Evolutionary conservation across 2,888 invertebrate species (phyloP), one percentile per base, ranked within the genome.

Genomic region (Drosophila nr. fundita): DNA sequence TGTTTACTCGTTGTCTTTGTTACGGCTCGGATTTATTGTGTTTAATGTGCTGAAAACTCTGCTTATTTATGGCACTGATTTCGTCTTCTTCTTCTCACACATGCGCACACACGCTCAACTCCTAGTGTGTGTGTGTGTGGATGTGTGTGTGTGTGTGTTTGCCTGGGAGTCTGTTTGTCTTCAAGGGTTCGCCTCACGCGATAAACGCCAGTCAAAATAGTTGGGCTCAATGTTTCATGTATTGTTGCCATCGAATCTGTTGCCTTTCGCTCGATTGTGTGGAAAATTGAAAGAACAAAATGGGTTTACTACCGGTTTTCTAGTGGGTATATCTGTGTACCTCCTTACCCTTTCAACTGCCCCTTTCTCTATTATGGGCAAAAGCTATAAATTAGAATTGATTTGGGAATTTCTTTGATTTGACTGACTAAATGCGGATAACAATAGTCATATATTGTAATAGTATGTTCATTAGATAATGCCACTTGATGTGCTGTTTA

Each of bases 31-130:
- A 88, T 90, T 90, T 90, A 85, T 85, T 85, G 89, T 85, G 89
- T 73, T 85, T 90, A 88, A 90, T 88, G 90, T 90, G 85, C 88
- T 90, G 90, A 86, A 90, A 90, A 85, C 83, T 86, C 90, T 59
- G 72, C 87, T 83, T 90, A 86, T 88, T 85, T 90, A 88, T 85
- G 89, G 81, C 81, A 55, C 49, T 52, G 45, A 45, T 58, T 68
- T 66, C 34, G 36, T 48, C 45, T 60, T 24, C 63, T 32, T 58
- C 5, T 11, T 4, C 40, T 15, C 45, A 32, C 50, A 45, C 38
- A 34, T 40, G 36, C 32, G 11, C 29, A 36, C 27, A 32, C 29
- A 24, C 30, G 10, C 32, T 48, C 40, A 48, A 21, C 21, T 15
- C 13, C 29, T 24, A 49, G 50, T 49, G n/a, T 49, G 24, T 45